phyloP scores from a whole-genome alignment of 2,797 vertebrate genomes.

The Poeciliopsis paucimaculata region DNA sequence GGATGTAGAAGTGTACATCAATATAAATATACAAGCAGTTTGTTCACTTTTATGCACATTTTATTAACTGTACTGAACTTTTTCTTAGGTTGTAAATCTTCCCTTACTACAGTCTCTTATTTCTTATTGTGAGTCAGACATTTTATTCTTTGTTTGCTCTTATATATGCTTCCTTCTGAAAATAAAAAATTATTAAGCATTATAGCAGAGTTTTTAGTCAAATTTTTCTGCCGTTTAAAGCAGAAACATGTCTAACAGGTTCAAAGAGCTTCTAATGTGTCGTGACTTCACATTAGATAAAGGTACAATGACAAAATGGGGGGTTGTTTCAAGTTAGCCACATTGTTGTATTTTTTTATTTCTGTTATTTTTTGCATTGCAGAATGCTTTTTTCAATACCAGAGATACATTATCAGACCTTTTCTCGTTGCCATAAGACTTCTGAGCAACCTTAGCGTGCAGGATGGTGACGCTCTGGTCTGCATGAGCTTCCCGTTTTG shows the following conservation, averaged over 20 bases:
- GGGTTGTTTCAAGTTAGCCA: background rate
- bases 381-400: background rate
- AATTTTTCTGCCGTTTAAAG: background rate
- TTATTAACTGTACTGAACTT: background rate
- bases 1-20: background rate
- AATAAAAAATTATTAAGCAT: background rate
- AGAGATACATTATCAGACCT: constrained; percentile 75
- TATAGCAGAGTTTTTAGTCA: background rate
- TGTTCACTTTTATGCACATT: background rate
- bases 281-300: background rate
- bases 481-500: constrained; percentile 76
- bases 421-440: constrained; percentile 96
- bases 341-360: background rate
- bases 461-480: constrained; percentile 89
- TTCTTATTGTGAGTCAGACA: background rate
- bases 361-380: background rate
- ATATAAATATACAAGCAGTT: background rate
- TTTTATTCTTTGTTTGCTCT: background rate
- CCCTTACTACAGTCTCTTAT: background rate
- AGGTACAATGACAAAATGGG: background rate
- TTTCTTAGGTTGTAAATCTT: background rate
- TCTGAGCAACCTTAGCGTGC: constrained; percentile 95
- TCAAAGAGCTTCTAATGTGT: background rate
- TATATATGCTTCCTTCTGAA: background rate
- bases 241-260: background rate